Base-by-base conservation (phyloP, 1,140 invertebrate genomes). In the Caenorhabditis brenneri region DNA sequence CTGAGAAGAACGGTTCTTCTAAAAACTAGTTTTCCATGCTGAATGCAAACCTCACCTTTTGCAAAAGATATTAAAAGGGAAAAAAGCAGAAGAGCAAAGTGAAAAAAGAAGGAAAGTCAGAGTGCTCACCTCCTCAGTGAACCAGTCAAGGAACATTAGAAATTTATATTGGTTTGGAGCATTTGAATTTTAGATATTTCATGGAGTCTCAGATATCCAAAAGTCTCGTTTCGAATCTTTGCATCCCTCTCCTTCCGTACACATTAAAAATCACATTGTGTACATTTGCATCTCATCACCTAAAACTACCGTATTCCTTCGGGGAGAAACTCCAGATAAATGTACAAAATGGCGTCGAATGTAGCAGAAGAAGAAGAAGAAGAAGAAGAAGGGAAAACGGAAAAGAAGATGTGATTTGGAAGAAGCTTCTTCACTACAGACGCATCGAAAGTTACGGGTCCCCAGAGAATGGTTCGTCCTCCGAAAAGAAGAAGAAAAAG, bases 241-340 rank as follows among this genome's bases (percentile, higher is more conserved):
- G 12, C 19, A 5, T 51, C 48, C 19, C 48, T 51, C 53, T n/a
- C 29, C 15, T 4, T 33, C 12, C n/a, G 31, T 46, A n/a, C 65
- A 74, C 33, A 74, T 74, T 36, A 74, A 42, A 65, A 74, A 74
- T 74, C 33, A 65, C 58, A 65, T 65, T 65, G n/a, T n/a, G 36
- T 24, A 42, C 65, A 74, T 74, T 74, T 74, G 65, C 65, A 74
- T 74, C 65, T 74, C 65, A 74, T 74, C 65, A 74, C 65, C 65
- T 74, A 74, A 74, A 74, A 74, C 65, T 74, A 74, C 65, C 65
- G 65, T 74, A 74, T 42, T 42, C 33, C 65, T 74, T 42, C 36
- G n/a, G 33, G 22, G 5, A 42, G 12, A 74, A n/a, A 36, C 33
- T 65, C 29, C 53, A 58, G 53, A 58, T 36, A 24, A 12, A 74